Conservation (phyloP, 2,888 invertebrate genomes). For the Phorcus lineatus region DNA sequence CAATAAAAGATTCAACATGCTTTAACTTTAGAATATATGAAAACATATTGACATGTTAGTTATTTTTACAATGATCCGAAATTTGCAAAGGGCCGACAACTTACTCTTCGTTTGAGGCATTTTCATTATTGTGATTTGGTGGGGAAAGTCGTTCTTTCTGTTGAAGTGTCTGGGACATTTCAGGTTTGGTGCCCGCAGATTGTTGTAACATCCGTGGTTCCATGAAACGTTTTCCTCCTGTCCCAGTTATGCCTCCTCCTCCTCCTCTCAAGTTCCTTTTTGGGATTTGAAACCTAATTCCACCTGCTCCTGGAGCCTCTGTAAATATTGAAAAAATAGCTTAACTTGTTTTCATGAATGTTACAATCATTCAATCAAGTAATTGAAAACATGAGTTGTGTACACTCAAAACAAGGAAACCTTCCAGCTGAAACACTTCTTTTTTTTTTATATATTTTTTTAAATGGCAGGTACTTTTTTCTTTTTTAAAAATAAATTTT, state of each 20-base stretch:
- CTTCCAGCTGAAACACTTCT: too few relatives aligned
- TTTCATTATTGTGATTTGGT: neutral
- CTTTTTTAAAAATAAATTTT: too few relatives aligned
- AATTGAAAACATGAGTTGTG: too few relatives aligned
- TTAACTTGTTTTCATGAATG: neutral
- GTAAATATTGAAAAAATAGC: constrained; percentile 16
- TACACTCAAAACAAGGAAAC: too few relatives aligned
- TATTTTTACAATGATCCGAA: neutral
- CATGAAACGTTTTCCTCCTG: neutral
- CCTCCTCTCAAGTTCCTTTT: constrained; percentile 75
- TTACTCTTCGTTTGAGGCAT: neutral
- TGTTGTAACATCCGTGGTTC: constrained; percentile 22
- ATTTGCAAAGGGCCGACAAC: neutral
- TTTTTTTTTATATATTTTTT: too few relatives aligned
- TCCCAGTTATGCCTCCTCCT: neutral
- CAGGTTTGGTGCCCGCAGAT: constrained; percentile 2
- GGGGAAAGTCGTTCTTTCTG: neutral
- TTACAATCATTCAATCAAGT: too few relatives aligned
- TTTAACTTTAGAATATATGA: neutral
- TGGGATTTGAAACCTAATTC: constrained; percentile 71
- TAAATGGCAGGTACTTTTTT: too few relatives aligned
- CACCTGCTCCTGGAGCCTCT: constrained; percentile 70
- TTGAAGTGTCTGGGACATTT: neutral
- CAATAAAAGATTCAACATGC: neutral
- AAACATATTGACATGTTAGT: neutral